Evolutionary conservation across 1,140 invertebrate genomes (phyloP), one percentile per base, ranked within the genome.

Genomic region (Augochlora pura): DNA sequence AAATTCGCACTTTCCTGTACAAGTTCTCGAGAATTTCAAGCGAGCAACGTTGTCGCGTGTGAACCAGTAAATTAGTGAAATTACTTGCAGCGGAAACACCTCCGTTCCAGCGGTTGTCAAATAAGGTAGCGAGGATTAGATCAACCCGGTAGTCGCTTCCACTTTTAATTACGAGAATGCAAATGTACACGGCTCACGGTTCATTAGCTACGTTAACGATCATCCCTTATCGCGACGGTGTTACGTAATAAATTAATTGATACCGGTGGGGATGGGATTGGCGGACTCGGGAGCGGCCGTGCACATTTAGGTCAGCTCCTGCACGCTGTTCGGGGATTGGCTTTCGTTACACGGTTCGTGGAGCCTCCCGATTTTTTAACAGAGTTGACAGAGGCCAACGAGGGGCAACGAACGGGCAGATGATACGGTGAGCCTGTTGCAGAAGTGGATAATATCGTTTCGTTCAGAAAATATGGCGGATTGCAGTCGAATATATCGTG

Each of bases 261-360:
- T 82, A 76, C 21, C n/a, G 25, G 4, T n/a, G 63, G 39, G 46
- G 32, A 42, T 52, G 27, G 54, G 46, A 67, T 73, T 16, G 66
- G 18, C 63, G 54, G 54, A 85, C 82, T 82, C 59, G 63, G 83
- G 80, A 86, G 75, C 69, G 84, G 80, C 65, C 39, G 42, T 64
- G 49, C 54, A 76, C 72, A 86, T 82, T 25, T 82, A 79, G 72
- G 84, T 72, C 83, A 52, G 14, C 69, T 75, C n/a, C 38, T 57
- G 52, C 64, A 74, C 39, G 62, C 49, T 62, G 12, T 9, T 12
- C 69, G 18, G 4, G 54, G 67, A 88, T 87, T 87, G 82, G 66
- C 85, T 88, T 80, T 72, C 57, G 88, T 89, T 89, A 86, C 84
- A 88, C 86, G 83, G 83, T 85, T 72, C 75, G 69, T 86, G 70